These are phyloP conservation scores for Urocyon cinereoargenteus DNA, from an alignment of 2,797 vertebrate genomes.

Conservation along the genomic window DNA sequence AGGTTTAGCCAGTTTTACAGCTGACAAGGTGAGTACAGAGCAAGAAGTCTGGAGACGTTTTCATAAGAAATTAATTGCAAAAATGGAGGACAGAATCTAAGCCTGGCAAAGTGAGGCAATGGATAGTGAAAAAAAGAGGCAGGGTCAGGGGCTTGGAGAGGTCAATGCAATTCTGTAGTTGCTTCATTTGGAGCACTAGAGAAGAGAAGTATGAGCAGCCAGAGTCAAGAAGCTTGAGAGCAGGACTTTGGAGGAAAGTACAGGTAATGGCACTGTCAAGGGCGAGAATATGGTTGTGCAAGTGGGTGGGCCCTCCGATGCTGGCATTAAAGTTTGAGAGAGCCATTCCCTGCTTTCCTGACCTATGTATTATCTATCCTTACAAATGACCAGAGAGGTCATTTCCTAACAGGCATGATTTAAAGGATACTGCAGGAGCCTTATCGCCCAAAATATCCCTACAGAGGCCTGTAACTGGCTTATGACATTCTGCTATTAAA, in stretches of 20 bases:
- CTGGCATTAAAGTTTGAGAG: neutral
- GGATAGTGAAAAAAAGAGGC: neutral
- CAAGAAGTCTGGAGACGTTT: neutral
- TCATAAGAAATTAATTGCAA: neutral
- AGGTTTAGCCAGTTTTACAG: neutral
- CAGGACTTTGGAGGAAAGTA: neutral
- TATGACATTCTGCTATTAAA: slow-evolving; percentile 47
- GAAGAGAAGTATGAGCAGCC: neutral
- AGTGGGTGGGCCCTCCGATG: neutral
- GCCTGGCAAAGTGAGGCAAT: neutral
- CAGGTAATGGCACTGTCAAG: neutral
- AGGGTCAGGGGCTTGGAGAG: neutral
- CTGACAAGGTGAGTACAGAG: neutral
- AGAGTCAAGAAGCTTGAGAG: neutral
- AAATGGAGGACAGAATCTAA: too few relatives aligned
- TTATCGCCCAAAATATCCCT: neutral
- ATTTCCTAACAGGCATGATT: neutral
- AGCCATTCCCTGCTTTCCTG: neutral
- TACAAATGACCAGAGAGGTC: neutral
- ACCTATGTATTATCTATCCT: neutral
- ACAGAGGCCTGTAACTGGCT: neutral
- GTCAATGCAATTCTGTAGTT: neutral
- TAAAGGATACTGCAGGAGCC: neutral
- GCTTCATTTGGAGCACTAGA: neutral
- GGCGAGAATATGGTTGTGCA: neutral